phyloP scores from a whole-genome alignment of 2,888 invertebrate genomes.

The Sphinx pinastri region DNA sequence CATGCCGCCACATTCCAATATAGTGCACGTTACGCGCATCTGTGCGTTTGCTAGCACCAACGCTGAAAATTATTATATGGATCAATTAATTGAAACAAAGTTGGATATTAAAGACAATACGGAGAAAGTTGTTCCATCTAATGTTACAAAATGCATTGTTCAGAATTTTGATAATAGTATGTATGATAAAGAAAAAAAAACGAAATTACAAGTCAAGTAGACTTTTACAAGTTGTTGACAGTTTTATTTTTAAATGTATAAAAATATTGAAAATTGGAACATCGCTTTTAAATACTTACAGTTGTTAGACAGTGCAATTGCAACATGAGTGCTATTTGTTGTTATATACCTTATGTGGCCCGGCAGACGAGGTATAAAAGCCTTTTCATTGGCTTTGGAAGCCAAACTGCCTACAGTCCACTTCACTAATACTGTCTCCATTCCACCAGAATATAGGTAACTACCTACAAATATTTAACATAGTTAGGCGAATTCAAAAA shows the following conservation, averaged over 20 bases:
- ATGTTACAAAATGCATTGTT: no score
- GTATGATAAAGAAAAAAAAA: no score
- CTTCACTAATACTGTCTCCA: constrained; percentile 77
- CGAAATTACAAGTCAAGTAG: no score
- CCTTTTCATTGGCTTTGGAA: constrained; percentile 63
- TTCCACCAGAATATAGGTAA: constrained; percentile 73
- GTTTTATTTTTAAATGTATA: no score
- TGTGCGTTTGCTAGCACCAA: constrained; percentile 71
- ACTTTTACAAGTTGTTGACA: no score
- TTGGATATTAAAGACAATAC: background rate
- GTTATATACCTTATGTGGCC: constrained; percentile 69
- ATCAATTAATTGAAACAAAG: constrained; percentile 18
- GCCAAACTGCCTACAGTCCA: constrained; percentile 71
- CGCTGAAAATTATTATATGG: constrained; percentile 52
- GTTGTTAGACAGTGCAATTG: constrained; percentile 71
- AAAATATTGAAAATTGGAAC: background rate
- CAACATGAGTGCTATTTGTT: constrained; percentile 65
- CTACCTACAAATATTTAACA: constrained; percentile 55
- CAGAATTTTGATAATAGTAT: no score
- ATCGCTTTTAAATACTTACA: constrained; percentile 60
- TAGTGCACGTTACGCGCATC: constrained; percentile 65
- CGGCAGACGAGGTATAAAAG: constrained; percentile 73
- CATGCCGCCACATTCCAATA: constrained; percentile 76
- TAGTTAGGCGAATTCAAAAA: no score
- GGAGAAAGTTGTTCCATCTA: no score